Base-by-base conservation (phyloP, 2,888 invertebrate genomes). In the Pristionchus entomophagus region DNA sequence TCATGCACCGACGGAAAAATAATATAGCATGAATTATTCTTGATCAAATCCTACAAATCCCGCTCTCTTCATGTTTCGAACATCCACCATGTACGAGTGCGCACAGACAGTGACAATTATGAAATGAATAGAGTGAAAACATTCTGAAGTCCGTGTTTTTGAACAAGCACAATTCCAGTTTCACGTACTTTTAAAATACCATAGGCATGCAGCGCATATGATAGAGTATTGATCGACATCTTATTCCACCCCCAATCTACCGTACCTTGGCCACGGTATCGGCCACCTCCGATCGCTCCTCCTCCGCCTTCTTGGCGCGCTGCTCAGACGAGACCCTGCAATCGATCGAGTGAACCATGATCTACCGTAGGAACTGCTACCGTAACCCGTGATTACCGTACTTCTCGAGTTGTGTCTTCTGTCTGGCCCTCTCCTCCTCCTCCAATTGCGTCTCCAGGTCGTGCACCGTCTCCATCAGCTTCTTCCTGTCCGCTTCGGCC, bases 351-450 rank as follows among this genome's bases (percentile, higher is more conserved):
- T 0, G 98, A 97, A 14, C 62, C 29, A 3, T 32, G 29, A 62
- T 26, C 62, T 62, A 62, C 62, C 29, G 84, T 59, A 59, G 8
- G 45, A 6, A 6, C 45, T 45, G 45, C 45, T 10, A 97, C 94
- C 92, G 97, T 97, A 93, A 98, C 98, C 93, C 99, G 98, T 86
- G 97, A 94, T 94, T 98, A 97, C n/a, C 73, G 95, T 99, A 99
- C 93, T 98, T 97, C 94, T 99, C 99, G 86, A 99, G 95, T 94
- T 99, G 98, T 56, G 99, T 94, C 94, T 99, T 99, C 94, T 99
- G 99, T 0, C 98, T 95, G 2, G 97, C 96, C 0, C 96, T 96
- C 94, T 99, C 99, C 93, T 99, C 99, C 92, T 99, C 98, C 93
- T 99, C 99, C 86, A 99, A 94, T 87, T 92, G 92, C 51, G 91